Conservation (phyloP, 2,888 invertebrate genomes). For the Standfussiana lucernea region DNA sequence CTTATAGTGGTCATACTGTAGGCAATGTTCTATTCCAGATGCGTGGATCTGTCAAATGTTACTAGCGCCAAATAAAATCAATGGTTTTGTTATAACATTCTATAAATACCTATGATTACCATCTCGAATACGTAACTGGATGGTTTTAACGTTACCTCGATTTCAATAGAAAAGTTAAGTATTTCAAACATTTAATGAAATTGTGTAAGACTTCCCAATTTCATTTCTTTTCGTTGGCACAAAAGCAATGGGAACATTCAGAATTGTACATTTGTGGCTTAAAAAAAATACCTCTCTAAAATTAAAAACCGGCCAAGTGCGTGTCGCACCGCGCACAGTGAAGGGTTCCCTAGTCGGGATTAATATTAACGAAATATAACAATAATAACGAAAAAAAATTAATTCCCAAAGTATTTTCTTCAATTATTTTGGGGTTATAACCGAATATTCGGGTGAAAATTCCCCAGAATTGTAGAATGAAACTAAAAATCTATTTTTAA, state of each 20-base stretch:
- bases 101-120: not conserved
- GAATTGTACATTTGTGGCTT: not conserved
- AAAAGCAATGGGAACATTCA: constrained; percentile 10
- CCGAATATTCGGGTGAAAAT: too few relatives aligned
- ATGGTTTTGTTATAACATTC: not conserved
- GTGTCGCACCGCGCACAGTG: not conserved
- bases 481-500: not conserved
- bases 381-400: too few relatives aligned
- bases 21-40: not conserved
- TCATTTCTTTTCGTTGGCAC: not conserved
- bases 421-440: not conserved
- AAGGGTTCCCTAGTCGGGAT: not conserved
- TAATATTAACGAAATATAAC: too few relatives aligned
- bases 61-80: constrained; percentile 14
- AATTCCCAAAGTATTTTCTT: too few relatives aligned
- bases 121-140: not conserved
- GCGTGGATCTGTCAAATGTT: constrained; percentile 7
- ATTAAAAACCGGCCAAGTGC: not conserved
- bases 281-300: not conserved
- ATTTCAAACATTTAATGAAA: not conserved
- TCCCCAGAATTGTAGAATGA: not conserved
- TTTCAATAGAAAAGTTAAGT: not conserved
- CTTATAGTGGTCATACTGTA: too few relatives aligned
- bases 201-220: constrained; percentile 9
- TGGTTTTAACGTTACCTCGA: not conserved